Percentiles rank a stretch among this genome's conserved stretches.
These are phyloP conservation scores for Xylota segnis DNA, from an alignment of 2,888 invertebrate genomes.

Conservation along the genomic window DNA sequence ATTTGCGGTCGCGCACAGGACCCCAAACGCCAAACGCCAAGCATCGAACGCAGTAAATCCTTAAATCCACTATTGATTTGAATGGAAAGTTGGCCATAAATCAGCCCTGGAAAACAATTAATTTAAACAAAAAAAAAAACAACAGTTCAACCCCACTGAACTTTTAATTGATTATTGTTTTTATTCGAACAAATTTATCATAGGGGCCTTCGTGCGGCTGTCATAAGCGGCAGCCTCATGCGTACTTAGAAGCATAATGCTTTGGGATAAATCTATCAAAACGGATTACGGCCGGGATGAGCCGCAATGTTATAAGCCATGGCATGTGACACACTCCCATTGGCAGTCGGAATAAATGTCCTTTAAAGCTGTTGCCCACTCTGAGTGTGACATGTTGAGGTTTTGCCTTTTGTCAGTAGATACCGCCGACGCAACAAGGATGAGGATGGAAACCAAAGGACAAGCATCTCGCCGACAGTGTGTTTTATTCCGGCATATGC, in stretches of 20 bases:
- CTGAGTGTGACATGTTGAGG: slow-evolving; percentile 62
- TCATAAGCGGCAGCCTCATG: slow-evolving; percentile 55
- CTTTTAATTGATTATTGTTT: slow-evolving; percentile 73
- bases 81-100: slow-evolving; percentile 71
- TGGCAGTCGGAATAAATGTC: slow-evolving; percentile 27
- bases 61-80: slow-evolving; percentile 73
- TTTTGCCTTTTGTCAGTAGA: slow-evolving; percentile 49
- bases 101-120: slow-evolving; percentile 57
- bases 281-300: slow-evolving; percentile 47
- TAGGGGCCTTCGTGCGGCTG: slow-evolving; percentile 19
- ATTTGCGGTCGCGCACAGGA: slow-evolving; percentile 58
- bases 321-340: slow-evolving; percentile 54
- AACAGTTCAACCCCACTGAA: not conserved
- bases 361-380: slow-evolving; percentile 59
- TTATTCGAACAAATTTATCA: slow-evolving; percentile 63
- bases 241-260: slow-evolving; percentile 37
- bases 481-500: slow-evolving; percentile 50
- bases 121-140: slow-evolving; percentile 43
- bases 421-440: no score
- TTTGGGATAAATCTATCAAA: slow-evolving; percentile 60
- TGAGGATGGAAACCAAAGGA: no score
- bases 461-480: no score
- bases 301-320: slow-evolving; percentile 40
- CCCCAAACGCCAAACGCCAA: slow-evolving; percentile 29
- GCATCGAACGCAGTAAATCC: slow-evolving; percentile 59